Conservation (phyloP, 2,888 invertebrate genomes). For the Ichneumon xanthorius region DNA sequence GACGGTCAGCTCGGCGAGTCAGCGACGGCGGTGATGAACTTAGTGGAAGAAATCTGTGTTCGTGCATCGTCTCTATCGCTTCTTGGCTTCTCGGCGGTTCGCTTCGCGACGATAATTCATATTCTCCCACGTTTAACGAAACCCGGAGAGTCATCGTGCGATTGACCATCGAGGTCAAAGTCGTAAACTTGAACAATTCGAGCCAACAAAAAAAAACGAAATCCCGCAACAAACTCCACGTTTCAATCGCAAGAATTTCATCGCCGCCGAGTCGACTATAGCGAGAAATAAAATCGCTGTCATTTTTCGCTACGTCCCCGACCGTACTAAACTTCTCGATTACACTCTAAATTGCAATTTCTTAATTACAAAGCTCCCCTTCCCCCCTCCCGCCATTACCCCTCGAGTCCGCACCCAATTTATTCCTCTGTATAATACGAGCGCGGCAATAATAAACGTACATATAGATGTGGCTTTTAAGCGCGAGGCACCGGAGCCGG, state of each 20-base stretch:
- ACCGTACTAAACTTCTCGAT: slow-evolving; percentile 47
- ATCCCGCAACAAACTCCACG: neutral
- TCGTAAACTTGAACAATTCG: neutral
- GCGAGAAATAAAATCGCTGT: neutral
- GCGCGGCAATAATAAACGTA: slow-evolving; percentile 34
- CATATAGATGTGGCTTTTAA: slow-evolving; percentile 38
- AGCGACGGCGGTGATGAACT: neutral
- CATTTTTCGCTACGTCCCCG: slow-evolving; percentile 24
- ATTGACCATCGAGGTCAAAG: neutral
- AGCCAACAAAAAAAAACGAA: slow-evolving; percentile 3
- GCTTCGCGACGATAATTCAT: neutral
- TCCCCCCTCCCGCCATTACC: neutral
- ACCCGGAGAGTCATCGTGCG: neutral
- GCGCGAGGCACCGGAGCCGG: neutral
- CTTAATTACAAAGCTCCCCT: neutral
- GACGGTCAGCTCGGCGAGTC: slow-evolving; percentile 79
- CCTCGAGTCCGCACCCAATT: neutral
- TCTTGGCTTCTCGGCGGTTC: neutral
- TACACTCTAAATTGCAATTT: slow-evolving; percentile 58
- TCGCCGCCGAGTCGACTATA: neutral
- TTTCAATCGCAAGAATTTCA: neutral
- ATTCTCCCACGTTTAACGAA: neutral
- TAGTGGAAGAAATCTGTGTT: neutral
- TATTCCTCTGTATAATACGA: slow-evolving; percentile 15
- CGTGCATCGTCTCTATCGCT: neutral